Evolutionary conservation across 2,888 invertebrate species (phyloP), one percentile per base, ranked within the genome.

Genomic region (Hirtodrosophila duncani): DNA sequence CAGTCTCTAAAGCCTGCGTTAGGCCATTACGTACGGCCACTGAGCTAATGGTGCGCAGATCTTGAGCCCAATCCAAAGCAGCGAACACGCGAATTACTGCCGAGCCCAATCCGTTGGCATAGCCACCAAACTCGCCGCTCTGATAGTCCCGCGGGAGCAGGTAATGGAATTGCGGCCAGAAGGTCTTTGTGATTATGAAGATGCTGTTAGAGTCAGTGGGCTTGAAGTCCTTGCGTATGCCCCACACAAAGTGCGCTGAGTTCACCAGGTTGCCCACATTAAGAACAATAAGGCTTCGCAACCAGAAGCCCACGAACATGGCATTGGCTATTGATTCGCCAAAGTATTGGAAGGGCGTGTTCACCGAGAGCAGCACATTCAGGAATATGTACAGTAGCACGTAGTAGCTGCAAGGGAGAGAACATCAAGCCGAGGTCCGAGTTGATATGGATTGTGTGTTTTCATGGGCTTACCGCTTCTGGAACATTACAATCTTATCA

Each of bases 121-220:
- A 95, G 30, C 90, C 89, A 2, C 95, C 95, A 63, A 89, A 95
- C 85, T 95, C 95, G 5, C 93, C 92, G n/a, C 91, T 91, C 79
- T 93, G 93, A 86, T 93, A 95, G 79, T 95, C 95, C 87, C 91
- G 91, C 0, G 94, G 93, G 13, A 93, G 84, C 13, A 93, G 80
- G 70, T 95, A 94, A 80, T 95, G 95, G 81, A 94, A 95, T 56
- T 92, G 91, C 0, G 92, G 91, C 95, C 95, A 95, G 81, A 92
- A 92, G 2, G 91, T 91, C 83, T 92, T 93, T 2, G 90, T 90
- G 3, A 94, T 83, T 36, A 95, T 84, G 83, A 95, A 95, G 5
- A 94, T 91, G 58, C 91, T 87, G 83, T 93, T 94, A 2, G 93
- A 92, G 67, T 94, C 93, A 29, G 80, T 85, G 43, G 85, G 89